Evolutionary conservation across 2,797 vertebrate genomes (phyloP).

Genomic region (Astyanax mexicanus): DNA sequence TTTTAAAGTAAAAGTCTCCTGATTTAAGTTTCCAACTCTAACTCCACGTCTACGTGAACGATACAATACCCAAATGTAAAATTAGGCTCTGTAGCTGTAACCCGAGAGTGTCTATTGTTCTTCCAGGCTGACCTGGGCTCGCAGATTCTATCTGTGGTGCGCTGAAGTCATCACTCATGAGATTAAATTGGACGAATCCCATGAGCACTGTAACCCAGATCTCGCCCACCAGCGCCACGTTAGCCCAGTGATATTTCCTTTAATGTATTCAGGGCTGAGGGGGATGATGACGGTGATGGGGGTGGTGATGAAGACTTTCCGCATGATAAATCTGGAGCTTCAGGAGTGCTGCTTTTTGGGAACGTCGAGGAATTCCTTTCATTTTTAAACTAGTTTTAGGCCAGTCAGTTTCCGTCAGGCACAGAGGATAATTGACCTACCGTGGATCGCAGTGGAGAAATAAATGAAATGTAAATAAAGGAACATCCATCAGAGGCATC

Average conservation of each 20-base stretch:
- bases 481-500: conserved; percentile 4
- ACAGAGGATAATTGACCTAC: conserved; percentile 18
- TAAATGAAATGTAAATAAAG: conserved; percentile 7
- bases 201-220: conserved; percentile 75
- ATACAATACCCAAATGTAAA: conserved; percentile 63
- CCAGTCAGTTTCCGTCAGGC: conserved; percentile 14
- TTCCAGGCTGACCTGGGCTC: conserved; percentile 65
- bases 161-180: conserved; percentile 82
- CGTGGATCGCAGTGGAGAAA: conserved; percentile 24
- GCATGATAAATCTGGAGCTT: conserved; percentile 49
- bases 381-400: conserved; percentile 38
- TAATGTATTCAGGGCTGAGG: conserved; percentile 68
- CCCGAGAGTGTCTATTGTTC: conserved; percentile 72
- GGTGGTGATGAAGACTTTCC: conserved; percentile 43
- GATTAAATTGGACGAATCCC: conserved; percentile 80
- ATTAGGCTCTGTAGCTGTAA: conserved; percentile 59
- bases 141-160: conserved; percentile 67
- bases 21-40: background rate
- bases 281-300: conserved; percentile 59
- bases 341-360: background rate
- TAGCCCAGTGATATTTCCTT: conserved; percentile 73
- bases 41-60: conserved; percentile 24
- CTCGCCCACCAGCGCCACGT: conserved; percentile 66
- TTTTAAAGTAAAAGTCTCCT: conserved; percentile 24
- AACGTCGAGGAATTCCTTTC: conserved; percentile 17